Evolutionary conservation across 2,888 invertebrate genomes (phyloP), one percentile per base, ranked within the genome.

Genomic region (Silvanus unidentatus): DNA sequence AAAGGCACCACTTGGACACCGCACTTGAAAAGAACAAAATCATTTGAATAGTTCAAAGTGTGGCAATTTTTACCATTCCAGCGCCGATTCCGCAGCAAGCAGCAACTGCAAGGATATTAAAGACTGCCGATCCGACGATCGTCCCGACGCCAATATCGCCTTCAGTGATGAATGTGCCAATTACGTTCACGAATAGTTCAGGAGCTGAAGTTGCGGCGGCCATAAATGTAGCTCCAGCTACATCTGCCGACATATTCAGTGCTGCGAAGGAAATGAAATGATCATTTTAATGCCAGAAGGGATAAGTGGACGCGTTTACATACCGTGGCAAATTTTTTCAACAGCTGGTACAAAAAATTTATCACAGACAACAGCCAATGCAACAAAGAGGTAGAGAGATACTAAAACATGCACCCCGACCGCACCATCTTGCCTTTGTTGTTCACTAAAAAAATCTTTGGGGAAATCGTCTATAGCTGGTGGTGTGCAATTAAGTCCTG

Each of bases 341-440:
- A 95, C 87, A 29, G 93, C 88, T 6, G 94, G 92, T 45, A 95
- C 94, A 70, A 95, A 95, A 74, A 88, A 95, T 72, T 92, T 91
- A 72, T 95, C 94, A 76, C 95, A 90, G 41, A 93, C 88, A 58
- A 93, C 85, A 11, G 89, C 90, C 52, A 94, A 75, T 14, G 88
- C 76, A 39, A 88, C 76, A 66, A 93, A 93, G 62, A 89, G 80
- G 73, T 93, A 94, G 43, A 86, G 75, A 42, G 90, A 87, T 57
- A 90, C 80, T 62, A 89, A 65, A 49, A 82, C 81, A 73, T 95
- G 93, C 55, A 92, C 73, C 53, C 84, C 79, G 60, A 92, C 81
- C 60, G 84, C 88, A 46, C 94, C 94, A 61, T 82, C 78, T 69
- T 82, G 82, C 60, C 92, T 78, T 70, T 89, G 81, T 48, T 78